These are phyloP conservation scores for Antigone vipio DNA, from an alignment of 2,113 vertebrate species.

Conservation along the genomic window DNA sequence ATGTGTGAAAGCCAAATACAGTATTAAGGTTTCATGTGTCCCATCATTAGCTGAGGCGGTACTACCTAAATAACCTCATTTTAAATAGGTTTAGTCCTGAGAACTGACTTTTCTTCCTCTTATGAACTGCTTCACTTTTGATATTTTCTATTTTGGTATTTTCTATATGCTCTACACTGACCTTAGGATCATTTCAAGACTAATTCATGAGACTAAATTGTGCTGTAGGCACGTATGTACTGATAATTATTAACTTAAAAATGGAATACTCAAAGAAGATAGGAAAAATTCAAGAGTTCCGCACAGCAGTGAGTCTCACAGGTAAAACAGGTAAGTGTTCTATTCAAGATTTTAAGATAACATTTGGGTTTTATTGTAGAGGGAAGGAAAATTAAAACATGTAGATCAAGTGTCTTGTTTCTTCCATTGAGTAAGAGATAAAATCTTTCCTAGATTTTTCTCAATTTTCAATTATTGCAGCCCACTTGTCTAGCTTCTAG, in stretches of 20 bases:
- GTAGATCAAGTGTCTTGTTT: not conserved
- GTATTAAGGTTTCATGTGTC: not conserved
- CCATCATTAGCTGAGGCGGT: not conserved
- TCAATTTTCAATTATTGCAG: not conserved
- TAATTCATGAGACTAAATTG: not conserved
- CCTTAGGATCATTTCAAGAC: not conserved
- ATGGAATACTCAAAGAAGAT: not conserved
- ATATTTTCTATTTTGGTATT: not conserved
- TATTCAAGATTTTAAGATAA: not conserved
- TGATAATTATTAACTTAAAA: not conserved
- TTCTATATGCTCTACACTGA: not conserved
- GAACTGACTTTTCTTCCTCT: not conserved
- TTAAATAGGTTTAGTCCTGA: not conserved
- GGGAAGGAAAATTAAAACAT: not conserved
- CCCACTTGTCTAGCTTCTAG: not conserved
- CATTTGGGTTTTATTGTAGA: not conserved
- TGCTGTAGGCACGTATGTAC: not conserved
- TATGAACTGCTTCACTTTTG: not conserved
- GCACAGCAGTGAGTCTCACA: not conserved
- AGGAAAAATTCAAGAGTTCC: not conserved
- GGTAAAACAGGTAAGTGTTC: not conserved
- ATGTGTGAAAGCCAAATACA: not conserved
- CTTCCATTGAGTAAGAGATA: not conserved
- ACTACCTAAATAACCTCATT: not conserved
- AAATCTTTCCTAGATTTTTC: not conserved